phyloP scores from a whole-genome alignment of 2,888 invertebrate genomes.

The Andrena chrysosceles region DNA sequence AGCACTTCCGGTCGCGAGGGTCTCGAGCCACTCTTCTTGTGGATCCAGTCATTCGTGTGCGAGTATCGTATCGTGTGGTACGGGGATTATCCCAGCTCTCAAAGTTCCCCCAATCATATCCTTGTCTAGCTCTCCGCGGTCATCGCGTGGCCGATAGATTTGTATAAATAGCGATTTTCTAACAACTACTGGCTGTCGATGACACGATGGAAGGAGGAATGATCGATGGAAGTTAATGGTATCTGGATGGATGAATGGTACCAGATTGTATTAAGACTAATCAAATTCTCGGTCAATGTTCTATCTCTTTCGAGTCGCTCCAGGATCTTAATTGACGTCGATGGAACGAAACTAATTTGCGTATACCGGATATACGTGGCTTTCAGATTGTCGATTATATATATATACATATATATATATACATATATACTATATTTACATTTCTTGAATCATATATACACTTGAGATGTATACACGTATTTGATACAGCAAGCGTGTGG shows the following conservation, averaged over 20 bases:
- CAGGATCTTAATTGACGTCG: neutral
- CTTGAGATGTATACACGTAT: slow-evolving; percentile 57
- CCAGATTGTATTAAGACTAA: neutral
- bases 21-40: neutral
- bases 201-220: neutral
- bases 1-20: neutral
- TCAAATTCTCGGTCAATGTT: neutral
- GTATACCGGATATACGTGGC: slow-evolving; percentile 57
- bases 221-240: neutral
- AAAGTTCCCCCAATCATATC: slow-evolving; percentile 54
- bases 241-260: neutral
- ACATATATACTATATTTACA: slow-evolving; percentile 50
- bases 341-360: slow-evolving; percentile 24
- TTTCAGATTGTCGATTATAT: slow-evolving; percentile 49
- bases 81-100: slow-evolving; percentile 46
- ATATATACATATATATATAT: slow-evolving; percentile 42
- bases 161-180: slow-evolving; percentile 58
- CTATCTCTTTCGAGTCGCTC: slow-evolving; percentile 4
- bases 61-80: slow-evolving; percentile 28
- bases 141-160: slow-evolving; percentile 31
- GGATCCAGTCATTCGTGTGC: neutral
- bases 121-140: slow-evolving; percentile 24
- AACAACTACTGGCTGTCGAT: slow-evolving; percentile 12
- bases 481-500: slow-evolving; percentile 49
- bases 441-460: slow-evolving; percentile 50